A percentile compares a stretch with the other conserved stretches of the same genome.
These are phyloP conservation scores for Thaumetopoea pityocampa DNA, from an alignment of 1,140 invertebrate genomes.

Conservation along the genomic window DNA sequence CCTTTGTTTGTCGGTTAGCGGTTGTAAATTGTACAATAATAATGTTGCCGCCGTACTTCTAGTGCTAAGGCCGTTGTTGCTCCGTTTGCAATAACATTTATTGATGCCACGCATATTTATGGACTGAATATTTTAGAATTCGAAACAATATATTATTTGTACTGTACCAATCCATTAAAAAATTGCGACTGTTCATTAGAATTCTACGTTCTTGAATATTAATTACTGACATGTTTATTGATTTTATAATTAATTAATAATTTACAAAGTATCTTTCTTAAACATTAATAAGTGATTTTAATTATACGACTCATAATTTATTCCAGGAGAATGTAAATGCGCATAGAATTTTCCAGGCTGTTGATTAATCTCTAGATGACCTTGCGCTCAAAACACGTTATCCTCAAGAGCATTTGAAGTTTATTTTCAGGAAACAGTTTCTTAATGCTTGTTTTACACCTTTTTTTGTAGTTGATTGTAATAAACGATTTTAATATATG, in stretches of 20 bases:
- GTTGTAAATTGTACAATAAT: slow-evolving; percentile 41
- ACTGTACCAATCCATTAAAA: no score
- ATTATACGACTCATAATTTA: no score
- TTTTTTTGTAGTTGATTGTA: neutral
- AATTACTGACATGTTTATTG: no score
- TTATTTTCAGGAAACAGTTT: slow-evolving; percentile 1
- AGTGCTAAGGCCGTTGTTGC: slow-evolving; percentile 19
- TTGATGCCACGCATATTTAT: slow-evolving; percentile 33
- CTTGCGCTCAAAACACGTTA: neutral
- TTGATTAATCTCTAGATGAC: neutral
- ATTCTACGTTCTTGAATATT: no score
- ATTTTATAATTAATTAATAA: no score
- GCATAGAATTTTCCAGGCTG: neutral
- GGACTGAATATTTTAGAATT: neutral
- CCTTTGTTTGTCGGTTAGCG: slow-evolving; percentile 34
- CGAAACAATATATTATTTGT: no score
- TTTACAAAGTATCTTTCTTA: no score
- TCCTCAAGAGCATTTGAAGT: slow-evolving; percentile 1
- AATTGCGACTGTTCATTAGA: no score
- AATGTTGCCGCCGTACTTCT: slow-evolving; percentile 17
- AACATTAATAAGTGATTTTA: no score
- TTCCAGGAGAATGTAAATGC: neutral
- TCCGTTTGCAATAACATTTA: slow-evolving; percentile 33
- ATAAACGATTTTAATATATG: slow-evolving; percentile 3
- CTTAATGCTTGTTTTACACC: slow-evolving; percentile 1